Percentiles rank a stretch among this genome's conserved stretches.
Evolutionary conservation across 2,113 vertebrate genomes (phyloP).

Genomic region (Canis aureus): DNA sequence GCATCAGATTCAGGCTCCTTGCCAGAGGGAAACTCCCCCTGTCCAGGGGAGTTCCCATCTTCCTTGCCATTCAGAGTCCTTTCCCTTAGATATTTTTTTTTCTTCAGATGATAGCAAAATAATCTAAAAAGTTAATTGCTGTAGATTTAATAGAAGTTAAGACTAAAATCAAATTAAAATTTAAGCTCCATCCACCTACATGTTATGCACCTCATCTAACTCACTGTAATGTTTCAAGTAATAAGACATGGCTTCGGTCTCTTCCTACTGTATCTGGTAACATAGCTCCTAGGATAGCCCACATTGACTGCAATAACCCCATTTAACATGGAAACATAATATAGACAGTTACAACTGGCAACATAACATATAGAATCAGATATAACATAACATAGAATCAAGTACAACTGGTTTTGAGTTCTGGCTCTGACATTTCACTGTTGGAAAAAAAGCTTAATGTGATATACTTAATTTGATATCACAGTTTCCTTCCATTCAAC

Average conservation of each 20-base stretch:
- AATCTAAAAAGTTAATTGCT: not conserved
- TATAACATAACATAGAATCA: not conserved
- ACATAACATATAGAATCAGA: not conserved
- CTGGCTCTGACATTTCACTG: not conserved
- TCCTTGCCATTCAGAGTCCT: not conserved
- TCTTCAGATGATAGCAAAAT: not conserved
- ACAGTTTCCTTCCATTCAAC: not conserved
- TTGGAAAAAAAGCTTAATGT: not conserved
- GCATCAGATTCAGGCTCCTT: not conserved
- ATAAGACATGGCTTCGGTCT: not conserved
- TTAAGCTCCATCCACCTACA: not conserved
- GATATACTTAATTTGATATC: not conserved
- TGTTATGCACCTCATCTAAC: not conserved
- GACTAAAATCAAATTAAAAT: not conserved
- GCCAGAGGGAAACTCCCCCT: not conserved
- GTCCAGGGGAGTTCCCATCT: not conserved
- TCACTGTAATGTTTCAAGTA: not conserved
- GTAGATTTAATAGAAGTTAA: not conserved
- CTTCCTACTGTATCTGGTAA: not conserved
- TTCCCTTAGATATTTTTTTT: not conserved
- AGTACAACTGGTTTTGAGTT: not conserved
- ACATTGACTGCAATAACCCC: not conserved
- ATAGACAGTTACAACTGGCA: not conserved
- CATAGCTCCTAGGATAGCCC: not conserved
- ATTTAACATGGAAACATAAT: not conserved